Conservation (phyloP, 2,113 vertebrate genomes). For the Pelvicachromis taeniatus region DNA sequence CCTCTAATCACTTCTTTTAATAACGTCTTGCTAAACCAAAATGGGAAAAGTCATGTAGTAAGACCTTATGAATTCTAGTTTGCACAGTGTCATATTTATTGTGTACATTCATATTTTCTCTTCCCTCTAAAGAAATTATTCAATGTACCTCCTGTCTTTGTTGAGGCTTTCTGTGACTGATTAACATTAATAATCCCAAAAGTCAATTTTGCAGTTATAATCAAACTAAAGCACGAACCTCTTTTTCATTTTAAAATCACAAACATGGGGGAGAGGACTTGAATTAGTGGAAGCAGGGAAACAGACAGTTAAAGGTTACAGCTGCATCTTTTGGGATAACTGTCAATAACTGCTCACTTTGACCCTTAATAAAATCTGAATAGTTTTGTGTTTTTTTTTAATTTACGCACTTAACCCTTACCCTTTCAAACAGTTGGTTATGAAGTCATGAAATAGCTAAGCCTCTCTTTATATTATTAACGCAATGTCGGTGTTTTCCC, state of each 20-base stretch:
- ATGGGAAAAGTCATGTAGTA: not conserved
- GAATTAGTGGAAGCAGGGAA: not conserved
- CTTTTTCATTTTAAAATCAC: not conserved
- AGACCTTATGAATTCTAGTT: not conserved
- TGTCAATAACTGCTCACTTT: not conserved
- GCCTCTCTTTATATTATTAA: not conserved
- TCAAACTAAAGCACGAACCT: not conserved
- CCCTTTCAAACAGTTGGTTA: not conserved
- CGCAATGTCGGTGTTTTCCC: not conserved
- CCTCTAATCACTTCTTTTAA: not conserved
- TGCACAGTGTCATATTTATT: not conserved
- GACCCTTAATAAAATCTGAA: not conserved
- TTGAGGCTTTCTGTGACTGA: not conserved
- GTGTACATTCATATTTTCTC: not conserved
- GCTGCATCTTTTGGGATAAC: not conserved
- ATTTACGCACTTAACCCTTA: not conserved
- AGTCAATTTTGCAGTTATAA: not conserved
- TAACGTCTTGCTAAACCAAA: not conserved
- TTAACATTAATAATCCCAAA: not conserved
- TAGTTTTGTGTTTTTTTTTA: not conserved
- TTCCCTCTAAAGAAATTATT: not conserved
- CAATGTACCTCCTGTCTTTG: not conserved
- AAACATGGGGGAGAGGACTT: too few relatives aligned
- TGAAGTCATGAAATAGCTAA: not conserved
- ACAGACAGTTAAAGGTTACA: not conserved